Percentiles rank a stretch among this genome's conserved stretches.
phyloP scores from a whole-genome alignment of 2,797 vertebrate genomes.

The Babyrousa celebensis region DNA sequence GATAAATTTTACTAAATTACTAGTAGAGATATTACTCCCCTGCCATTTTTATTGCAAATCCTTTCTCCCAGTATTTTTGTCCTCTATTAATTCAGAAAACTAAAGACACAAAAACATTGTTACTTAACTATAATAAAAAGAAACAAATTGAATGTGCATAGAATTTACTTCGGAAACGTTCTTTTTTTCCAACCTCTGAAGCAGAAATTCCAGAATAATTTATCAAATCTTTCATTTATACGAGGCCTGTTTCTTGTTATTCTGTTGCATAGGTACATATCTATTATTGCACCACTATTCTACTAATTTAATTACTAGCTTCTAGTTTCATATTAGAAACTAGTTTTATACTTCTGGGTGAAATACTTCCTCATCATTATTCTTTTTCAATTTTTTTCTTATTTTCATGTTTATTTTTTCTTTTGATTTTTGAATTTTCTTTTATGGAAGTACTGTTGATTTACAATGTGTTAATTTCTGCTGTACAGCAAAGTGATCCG shows the following conservation, averaged over 20 bases:
- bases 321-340: neutral
- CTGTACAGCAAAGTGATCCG: too few species aligned
- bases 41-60: slow-evolving; percentile 54
- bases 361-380: neutral
- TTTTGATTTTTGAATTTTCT: neutral
- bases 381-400: neutral
- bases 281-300: neutral
- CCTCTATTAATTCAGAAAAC: neutral
- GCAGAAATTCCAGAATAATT: slow-evolving; percentile 35
- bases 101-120: neutral
- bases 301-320: neutral
- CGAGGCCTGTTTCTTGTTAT: neutral
- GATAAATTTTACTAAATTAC: neutral
- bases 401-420: neutral
- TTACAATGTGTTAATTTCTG: too few species aligned
- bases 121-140: neutral
- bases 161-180: slow-evolving; percentile 27
- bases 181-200: slow-evolving; percentile 21
- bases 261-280: neutral
- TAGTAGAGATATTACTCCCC: neutral
- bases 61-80: neutral
- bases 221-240: slow-evolving; percentile 8
- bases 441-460: too few species aligned
- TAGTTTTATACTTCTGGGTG: neutral
- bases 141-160: neutral